Evolutionary conservation across 2,888 invertebrate genomes (phyloP).

Genomic region (Orthosia cruda): DNA sequence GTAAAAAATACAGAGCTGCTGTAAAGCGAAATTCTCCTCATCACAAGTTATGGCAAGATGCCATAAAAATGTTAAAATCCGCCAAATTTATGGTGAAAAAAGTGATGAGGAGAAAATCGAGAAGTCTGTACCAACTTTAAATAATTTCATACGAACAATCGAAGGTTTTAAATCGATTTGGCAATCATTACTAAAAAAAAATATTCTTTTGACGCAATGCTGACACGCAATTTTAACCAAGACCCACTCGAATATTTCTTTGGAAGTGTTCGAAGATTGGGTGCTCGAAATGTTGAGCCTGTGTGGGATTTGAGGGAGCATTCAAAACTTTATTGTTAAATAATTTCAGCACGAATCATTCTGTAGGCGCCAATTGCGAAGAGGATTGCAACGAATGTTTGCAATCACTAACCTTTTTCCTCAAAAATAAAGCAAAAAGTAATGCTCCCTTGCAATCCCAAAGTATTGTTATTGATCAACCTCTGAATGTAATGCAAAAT

Average conservation of each 20-base stretch:
- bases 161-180: background rate
- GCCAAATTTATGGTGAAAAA: conserved; percentile 16
- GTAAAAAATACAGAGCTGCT: conserved; percentile 21
- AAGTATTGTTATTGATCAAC: conserved; percentile 9
- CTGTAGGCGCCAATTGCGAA: conserved; percentile 5
- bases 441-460: background rate
- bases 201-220: conserved; percentile 19
- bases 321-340: too few relatives aligned
- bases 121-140: too few relatives aligned
- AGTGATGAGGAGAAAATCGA: conserved; percentile 4
- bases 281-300: background rate
- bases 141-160: too few relatives aligned
- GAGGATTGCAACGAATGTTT: conserved; percentile 6
- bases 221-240: conserved; percentile 15
- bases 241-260: background rate
- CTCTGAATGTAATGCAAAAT: conserved; percentile 19
- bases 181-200: conserved; percentile 12
- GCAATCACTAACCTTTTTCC: conserved; percentile 6
- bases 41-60: conserved; percentile 17
- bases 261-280: conserved; percentile 13
- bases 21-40: conserved; percentile 25
- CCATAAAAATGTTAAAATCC: conserved; percentile 16
- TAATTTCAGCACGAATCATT: too few relatives aligned
- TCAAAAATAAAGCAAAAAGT: conserved; percentile 13
- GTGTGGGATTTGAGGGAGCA: too few relatives aligned